These are phyloP conservation scores for Heliconius erato DNA, from an alignment of 2,888 invertebrate species.

Conservation along the genomic window DNA sequence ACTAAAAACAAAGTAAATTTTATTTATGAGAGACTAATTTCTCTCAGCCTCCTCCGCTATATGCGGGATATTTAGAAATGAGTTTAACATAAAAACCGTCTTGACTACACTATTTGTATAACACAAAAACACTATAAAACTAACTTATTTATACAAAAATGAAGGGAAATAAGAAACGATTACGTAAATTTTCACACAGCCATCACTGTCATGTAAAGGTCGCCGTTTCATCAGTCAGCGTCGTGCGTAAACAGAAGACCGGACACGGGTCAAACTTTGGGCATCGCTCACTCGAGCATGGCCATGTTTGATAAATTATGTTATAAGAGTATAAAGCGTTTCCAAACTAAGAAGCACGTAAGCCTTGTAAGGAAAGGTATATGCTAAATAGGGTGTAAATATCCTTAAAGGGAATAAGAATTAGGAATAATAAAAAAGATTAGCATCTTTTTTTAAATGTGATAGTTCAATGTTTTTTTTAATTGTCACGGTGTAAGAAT, in stretches of 20 bases:
- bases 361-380: constrained; percentile 5
- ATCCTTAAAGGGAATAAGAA: not conserved
- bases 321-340: constrained; percentile 23
- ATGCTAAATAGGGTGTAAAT: not conserved
- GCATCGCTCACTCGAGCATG: constrained; percentile 22
- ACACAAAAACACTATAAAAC: not conserved
- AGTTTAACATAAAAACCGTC: not conserved
- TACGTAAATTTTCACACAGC: constrained; percentile 31
- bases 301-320: constrained; percentile 26
- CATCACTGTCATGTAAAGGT: constrained; percentile 35
- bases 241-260: constrained; percentile 43
- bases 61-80: too few species aligned
- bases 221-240: constrained; percentile 46
- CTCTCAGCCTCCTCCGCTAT: too few species aligned
- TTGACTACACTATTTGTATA: not conserved
- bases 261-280: constrained; percentile 32
- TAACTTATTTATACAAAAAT: constrained; percentile 14
- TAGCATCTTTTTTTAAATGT: not conserved
- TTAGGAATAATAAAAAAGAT: not conserved
- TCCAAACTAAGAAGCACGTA: constrained; percentile 11
- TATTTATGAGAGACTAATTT: not conserved
- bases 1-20: not conserved
- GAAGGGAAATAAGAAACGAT: constrained; percentile 19
- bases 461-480: not conserved
- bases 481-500: not conserved